Evolutionary conservation across 1,140 invertebrate genomes (phyloP), one percentile per base, ranked within the genome.

Genomic region (Solenopsis fugax): DNA sequence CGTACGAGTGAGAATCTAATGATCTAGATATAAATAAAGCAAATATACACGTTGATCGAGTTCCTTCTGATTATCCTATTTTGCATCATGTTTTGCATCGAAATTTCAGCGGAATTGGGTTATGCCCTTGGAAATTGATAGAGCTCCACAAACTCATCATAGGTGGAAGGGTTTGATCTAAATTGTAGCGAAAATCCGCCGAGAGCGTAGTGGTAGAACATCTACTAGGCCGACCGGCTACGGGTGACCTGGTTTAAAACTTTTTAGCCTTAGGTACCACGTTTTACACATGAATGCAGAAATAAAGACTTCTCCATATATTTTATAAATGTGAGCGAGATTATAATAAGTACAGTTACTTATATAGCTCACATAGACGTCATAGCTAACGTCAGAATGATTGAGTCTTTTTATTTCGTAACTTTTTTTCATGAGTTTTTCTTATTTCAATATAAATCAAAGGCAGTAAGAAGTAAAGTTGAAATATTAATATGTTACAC

Each of bases 111-210:
- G 34, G 13, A 45, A 72, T 81, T 81, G 37, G 65, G 78, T 72
- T 72, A 81, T 56, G 37, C 50, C 65, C 50, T 71, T 81, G 50
- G 87, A 89, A 90, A 92, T 92, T 92, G 90, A 92, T 92, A 87
- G 84, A 92, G 89, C 87, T 91, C 90, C 86, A 92, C 91, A 91
- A 92, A 91, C 92, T 91, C 91, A 92, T 93, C 92, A 92, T 78
- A 64, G 89, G 60, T 45, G 75, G 84, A 81, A 71, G 82, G 76
- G 78, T 87, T 52, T 88, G 91, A 92, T 92, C 88, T 90, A 93
- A 93, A 92, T 92, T 92, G 91, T 88, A 90, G 90, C 89, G 89
- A 89, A 81, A 81, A 92, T 93, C 58, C 90, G 67, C 58, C 80
- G 89, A 88, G 82, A 41, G 73, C 80, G 88, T 67, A 84, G 87